Conservation (phyloP, 2,113 vertebrate species). For the Scortum barcoo region DNA sequence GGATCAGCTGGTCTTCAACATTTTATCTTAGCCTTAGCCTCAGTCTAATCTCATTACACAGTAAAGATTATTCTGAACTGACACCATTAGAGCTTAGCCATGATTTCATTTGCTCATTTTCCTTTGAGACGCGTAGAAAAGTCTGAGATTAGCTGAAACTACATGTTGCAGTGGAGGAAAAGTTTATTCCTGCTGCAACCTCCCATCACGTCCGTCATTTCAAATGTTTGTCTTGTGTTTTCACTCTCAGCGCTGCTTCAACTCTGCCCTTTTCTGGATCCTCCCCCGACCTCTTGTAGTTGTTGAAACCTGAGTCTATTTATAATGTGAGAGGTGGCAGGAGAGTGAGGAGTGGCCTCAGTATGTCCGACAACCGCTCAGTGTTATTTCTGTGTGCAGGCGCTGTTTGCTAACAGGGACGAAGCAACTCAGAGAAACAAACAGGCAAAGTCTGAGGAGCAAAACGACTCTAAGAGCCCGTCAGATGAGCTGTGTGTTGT, state of each 20-base stretch:
- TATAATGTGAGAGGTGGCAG: conserved; percentile 35
- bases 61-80: background rate
- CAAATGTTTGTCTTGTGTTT: background rate
- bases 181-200: background rate
- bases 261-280: conserved; percentile 56
- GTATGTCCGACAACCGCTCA: background rate
- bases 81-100: background rate
- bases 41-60: background rate
- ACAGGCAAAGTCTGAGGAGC: background rate
- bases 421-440: background rate
- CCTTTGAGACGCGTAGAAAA: background rate
- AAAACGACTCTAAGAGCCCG: background rate
- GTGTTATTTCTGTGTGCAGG: conserved; percentile 29
- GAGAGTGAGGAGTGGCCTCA: background rate
- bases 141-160: background rate
- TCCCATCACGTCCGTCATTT: background rate
- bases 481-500: background rate
- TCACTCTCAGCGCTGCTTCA: conserved; percentile 2
- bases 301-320: conserved; percentile 59
- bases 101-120: conserved; percentile 7
- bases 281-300: background rate
- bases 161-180: background rate
- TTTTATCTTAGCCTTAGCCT: background rate
- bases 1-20: background rate
- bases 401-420: conserved; percentile 21